A percentile compares a stretch with the other conserved stretches of the same genome.
Conservation (phyloP, 2,113 vertebrate species). For the Glareola pratincola region DNA sequence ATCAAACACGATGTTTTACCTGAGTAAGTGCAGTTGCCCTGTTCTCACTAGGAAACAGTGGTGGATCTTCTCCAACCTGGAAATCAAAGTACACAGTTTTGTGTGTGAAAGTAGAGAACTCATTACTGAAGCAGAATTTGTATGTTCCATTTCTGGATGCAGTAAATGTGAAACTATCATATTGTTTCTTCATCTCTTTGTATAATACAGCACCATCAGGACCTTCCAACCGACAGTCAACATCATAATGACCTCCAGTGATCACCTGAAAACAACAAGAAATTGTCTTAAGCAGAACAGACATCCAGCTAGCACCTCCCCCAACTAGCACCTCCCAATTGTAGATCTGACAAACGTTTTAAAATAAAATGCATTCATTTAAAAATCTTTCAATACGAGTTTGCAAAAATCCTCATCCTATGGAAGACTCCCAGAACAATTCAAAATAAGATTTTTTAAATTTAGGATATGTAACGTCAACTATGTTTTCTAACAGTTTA, state of each 20-base stretch:
- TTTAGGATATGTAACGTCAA: background rate
- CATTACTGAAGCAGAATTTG: constrained; percentile 98
- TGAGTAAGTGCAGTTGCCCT: constrained; percentile 92
- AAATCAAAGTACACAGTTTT: constrained; percentile 98
- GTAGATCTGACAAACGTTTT: background rate
- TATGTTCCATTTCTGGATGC: constrained; percentile 89
- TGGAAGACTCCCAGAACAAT: background rate
- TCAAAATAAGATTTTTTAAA: background rate
- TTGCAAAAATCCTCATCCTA: background rate
- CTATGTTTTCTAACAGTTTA: background rate
- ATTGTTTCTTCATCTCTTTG: constrained; percentile 98
- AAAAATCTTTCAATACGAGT: background rate
- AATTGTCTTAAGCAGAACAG: background rate
- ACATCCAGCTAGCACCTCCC: background rate
- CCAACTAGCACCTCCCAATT: background rate
- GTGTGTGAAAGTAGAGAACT: constrained; percentile 97
- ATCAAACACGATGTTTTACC: constrained; percentile 66
- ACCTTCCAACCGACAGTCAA: constrained; percentile 91
- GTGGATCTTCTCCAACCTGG: constrained; percentile 93
- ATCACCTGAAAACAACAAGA: constrained; percentile 80
- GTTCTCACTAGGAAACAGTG: constrained; percentile 93
- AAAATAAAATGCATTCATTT: background rate
- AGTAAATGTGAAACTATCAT: constrained; percentile 94
- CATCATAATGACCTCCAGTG: constrained; percentile 94
- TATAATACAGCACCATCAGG: constrained; percentile 87